phyloP scores from a whole-genome alignment of 2,888 invertebrate species.

The Perdita meconis region DNA sequence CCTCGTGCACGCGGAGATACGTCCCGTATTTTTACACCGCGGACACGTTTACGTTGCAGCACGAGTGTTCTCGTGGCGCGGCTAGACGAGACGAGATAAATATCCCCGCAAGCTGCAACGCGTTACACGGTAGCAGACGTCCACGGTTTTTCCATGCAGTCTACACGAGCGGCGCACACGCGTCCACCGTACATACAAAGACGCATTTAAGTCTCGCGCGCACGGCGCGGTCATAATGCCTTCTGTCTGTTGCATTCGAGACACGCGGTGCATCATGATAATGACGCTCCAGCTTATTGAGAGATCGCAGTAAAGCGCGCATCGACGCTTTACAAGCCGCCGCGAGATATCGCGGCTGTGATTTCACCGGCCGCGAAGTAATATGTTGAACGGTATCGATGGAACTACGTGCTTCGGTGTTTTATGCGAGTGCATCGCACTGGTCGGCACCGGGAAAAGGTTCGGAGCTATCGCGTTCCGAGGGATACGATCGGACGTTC shows the following conservation, averaged over 20 bases:
- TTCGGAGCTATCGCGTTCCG: neutral
- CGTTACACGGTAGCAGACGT: conserved; percentile 66
- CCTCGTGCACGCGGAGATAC: conserved; percentile 16
- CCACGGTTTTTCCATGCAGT: conserved; percentile 51
- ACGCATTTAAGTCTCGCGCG: conserved; percentile 37
- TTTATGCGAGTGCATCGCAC: conserved; percentile 13
- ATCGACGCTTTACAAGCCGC: conserved; percentile 53
- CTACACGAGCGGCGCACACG: conserved; percentile 23
- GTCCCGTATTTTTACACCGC: conserved; percentile 29
- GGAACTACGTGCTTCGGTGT: conserved; percentile 39
- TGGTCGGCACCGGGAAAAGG: neutral
- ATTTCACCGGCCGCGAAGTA: conserved; percentile 30
- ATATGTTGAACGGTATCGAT: conserved; percentile 60
- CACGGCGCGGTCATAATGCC: conserved; percentile 21
- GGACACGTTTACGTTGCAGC: conserved; percentile 39
- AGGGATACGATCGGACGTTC: neutral
- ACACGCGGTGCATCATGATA: conserved; percentile 56
- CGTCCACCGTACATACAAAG: conserved; percentile 34
- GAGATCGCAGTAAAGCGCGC: conserved; percentile 64
- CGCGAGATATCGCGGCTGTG: conserved; percentile 35
- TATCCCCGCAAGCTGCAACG: conserved; percentile 59
- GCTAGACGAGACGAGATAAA: conserved; percentile 52
- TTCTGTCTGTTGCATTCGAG: conserved; percentile 7
- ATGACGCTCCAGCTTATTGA: conserved; percentile 65
- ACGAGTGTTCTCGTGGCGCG: conserved; percentile 17